Evolutionary conservation across 2,113 vertebrate genomes (phyloP), one percentile per base, ranked within the genome.

Genomic region (Pogona vitticeps): DNA sequence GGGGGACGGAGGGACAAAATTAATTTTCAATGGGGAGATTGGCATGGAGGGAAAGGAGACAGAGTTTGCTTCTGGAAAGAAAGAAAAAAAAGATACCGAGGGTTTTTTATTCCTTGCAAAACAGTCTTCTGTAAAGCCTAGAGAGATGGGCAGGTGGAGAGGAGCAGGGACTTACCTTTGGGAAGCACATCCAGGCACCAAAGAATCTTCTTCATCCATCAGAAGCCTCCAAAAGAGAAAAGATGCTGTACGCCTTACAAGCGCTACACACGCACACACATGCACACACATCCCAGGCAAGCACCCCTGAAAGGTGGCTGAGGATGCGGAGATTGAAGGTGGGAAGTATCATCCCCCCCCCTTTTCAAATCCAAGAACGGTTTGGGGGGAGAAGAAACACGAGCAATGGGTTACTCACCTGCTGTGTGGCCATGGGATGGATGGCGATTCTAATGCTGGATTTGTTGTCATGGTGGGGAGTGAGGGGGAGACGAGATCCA

Each of bases 191-290:
- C 78, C 61, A 82, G 78, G 58, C 59, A 73, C 85, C 78, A 75
- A 76, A 81, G 79, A 87, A 46, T 76, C 78, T 42, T 86, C 78
- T 78, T 81, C 38, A 75, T 80, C 85, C 85, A 86, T 86, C 70
- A 82, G 85, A 59, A 82, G 85, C 78, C 85, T 87, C 79, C 70
- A 80, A 76, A 38, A 86, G 15, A 82, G 59, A 87, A 87, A 82
- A 87, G 85, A 87, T 87, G 85, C 79, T 81, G 59, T 46, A 75
- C 42, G 61, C 36, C 85, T 87, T 81, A 87, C 58, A 82, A 87
- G 81, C 80, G 10, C 72, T 81, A 61, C 68, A 80, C 82, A 70
- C 38, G 12, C 68, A 56, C 31, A 56, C 42, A 79, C 36, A 63
- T 28, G 28, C 26, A 33, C 31, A 56, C 23, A 80, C 36, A 80